These are phyloP conservation scores for Thryonomys swinderianus DNA, from an alignment of 2,113 vertebrate genomes.

Conservation along the genomic window DNA sequence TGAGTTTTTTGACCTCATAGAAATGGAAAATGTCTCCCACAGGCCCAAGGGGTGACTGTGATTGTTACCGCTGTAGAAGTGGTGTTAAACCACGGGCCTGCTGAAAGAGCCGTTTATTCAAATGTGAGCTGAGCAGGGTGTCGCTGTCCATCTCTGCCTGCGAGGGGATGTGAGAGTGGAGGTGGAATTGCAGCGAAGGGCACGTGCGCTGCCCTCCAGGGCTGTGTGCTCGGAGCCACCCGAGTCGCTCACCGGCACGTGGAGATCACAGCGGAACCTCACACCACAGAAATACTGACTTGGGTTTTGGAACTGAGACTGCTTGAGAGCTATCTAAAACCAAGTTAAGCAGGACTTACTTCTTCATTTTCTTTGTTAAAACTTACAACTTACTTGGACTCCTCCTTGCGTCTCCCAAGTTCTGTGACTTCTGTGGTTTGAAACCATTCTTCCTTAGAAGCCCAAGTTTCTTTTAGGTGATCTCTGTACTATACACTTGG, in stretches of 20 bases:
- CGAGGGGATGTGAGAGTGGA: neutral
- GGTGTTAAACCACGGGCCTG: neutral
- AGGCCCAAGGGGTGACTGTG: fast-evolving
- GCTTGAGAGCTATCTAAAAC: neutral
- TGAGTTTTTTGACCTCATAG: neutral
- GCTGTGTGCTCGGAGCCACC: neutral
- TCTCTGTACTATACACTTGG: fast-evolving
- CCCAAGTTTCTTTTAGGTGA: neutral
- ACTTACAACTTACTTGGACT: neutral
- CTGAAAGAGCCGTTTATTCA: neutral
- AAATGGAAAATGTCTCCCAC: neutral
- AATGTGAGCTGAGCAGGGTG: neutral
- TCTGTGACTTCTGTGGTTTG: neutral
- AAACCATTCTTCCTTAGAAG: neutral
- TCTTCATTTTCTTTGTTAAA: neutral
- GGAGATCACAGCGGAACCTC: neutral
- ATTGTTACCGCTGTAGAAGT: neutral
- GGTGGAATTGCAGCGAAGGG: neutral
- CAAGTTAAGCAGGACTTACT: conserved; percentile 3
- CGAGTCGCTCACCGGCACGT: fast-evolving
- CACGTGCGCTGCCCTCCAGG: neutral
- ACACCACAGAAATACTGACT: neutral
- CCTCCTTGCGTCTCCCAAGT: neutral
- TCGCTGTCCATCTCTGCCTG: neutral
- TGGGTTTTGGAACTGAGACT: neutral